Evolutionary conservation across 2,113 vertebrate species (phyloP).

Genomic region (Herpetotheres cachinnans): DNA sequence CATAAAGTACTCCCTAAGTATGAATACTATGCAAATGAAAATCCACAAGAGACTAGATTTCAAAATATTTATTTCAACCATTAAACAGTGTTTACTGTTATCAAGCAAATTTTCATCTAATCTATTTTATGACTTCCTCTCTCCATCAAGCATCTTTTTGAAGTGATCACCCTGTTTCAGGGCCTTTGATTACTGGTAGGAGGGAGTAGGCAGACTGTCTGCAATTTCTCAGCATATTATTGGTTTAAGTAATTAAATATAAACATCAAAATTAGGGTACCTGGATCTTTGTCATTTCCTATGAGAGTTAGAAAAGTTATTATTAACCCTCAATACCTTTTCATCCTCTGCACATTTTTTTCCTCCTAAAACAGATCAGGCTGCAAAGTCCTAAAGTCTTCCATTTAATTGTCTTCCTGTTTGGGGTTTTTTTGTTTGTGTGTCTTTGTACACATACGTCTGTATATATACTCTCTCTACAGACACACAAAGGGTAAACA

Average conservation of each 20-base stretch:
- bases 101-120: not conserved
- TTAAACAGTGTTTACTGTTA: not conserved
- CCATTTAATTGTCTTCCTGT: not conserved
- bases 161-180: not conserved
- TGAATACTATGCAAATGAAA: not conserved
- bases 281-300: not conserved
- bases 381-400: not conserved
- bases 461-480: not conserved
- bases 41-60: not conserved
- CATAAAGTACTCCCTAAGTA: not conserved
- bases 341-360: not conserved
- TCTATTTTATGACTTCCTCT: not conserved
- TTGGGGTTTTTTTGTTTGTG: not conserved
- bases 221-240: not conserved
- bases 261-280: not conserved
- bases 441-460: accelerated
- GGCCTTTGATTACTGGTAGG: not conserved
- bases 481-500: not conserved
- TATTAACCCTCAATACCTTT: not conserved
- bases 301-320: not conserved
- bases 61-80: not conserved
- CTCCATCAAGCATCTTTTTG: not conserved
- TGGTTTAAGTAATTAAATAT: not conserved
- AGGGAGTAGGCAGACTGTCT: not conserved
- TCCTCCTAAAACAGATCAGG: not conserved